A percentile compares a stretch with the other conserved stretches of the same genome.
Evolutionary conservation across 53 echinoderm and acorn worm species (phyloP).

Genomic region (Temnopleurus reevesii): DNA sequence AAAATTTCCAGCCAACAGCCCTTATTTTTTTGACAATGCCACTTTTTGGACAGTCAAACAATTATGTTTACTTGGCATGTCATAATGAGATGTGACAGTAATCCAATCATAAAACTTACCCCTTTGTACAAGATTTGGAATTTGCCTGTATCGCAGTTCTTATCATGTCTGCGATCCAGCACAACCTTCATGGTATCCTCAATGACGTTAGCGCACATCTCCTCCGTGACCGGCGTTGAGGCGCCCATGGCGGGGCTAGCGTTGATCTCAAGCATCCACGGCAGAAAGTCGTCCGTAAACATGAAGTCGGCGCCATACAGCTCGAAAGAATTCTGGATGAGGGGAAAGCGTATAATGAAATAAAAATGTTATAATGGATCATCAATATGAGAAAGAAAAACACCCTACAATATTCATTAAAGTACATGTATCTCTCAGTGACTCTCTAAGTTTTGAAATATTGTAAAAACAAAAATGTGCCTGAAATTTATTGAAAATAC

Average conservation of each 20-base stretch:
- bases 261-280: constrained; percentile 98
- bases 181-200: constrained; percentile 98
- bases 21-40: too few species aligned
- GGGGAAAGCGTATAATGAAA: not conserved
- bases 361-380: too few species aligned
- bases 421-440: too few species aligned
- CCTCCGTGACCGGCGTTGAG: constrained; percentile 87
- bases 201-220: constrained; percentile 91
- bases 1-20: too few species aligned
- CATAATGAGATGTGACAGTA: too few species aligned
- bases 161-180: constrained; percentile 87
- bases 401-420: too few species aligned
- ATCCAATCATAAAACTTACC: constrained; percentile 73
- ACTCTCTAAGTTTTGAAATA: too few species aligned
- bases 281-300: constrained; percentile 95
- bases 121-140: constrained; percentile 90
- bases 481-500: too few species aligned
- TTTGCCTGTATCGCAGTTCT: constrained; percentile 89
- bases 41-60: too few species aligned
- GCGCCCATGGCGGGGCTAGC: constrained; percentile 99
- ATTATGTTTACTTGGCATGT: too few species aligned
- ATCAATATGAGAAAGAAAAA: too few species aligned
- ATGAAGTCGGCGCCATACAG: constrained; percentile 99
- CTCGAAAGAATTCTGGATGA: constrained; percentile 91
- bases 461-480: too few species aligned